phyloP scores from a whole-genome alignment of 2,797 vertebrate genomes.

The Lycodopsis pacificus region DNA sequence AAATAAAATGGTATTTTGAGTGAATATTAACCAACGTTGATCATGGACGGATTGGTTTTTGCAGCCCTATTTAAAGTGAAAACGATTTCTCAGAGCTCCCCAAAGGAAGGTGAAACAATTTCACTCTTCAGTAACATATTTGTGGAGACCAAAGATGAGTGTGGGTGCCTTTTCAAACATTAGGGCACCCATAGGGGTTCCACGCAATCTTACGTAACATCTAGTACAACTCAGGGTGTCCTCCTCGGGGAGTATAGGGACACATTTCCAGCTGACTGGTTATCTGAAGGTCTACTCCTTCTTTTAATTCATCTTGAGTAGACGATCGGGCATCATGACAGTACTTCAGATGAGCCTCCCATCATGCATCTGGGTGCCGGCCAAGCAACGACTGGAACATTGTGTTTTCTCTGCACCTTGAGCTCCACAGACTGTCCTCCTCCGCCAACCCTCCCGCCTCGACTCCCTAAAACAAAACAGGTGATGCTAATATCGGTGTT shows the following conservation, averaged over 20 bases:
- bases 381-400: conserved; percentile 53
- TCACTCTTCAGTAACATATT: not conserved
- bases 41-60: not conserved
- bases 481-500: conserved; percentile 58
- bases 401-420: conserved; percentile 53
- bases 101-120: not conserved
- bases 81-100: not conserved
- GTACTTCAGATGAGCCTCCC: conserved; percentile 46
- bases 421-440: conserved; percentile 17
- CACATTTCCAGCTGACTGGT: conserved; percentile 33
- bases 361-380: conserved; percentile 46
- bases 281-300: conserved; percentile 37
- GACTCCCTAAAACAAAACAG: conserved; percentile 52
- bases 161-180: conserved; percentile 8
- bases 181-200: conserved; percentile 11
- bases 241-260: conserved; percentile 15
- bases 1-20: not conserved
- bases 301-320: conserved; percentile 42
- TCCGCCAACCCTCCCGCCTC: conserved; percentile 19
- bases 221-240: conserved; percentile 18
- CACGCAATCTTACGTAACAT: conserved; percentile 18
- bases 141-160: conserved; percentile 1
- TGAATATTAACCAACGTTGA: conserved; percentile 3
- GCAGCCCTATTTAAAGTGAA: not conserved
- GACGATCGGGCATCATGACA: conserved; percentile 41